Evolutionary conservation across 2,113 vertebrate genomes (phyloP), one percentile per base, ranked within the genome.

Genomic region (Rhinolophus sinicus): DNA sequence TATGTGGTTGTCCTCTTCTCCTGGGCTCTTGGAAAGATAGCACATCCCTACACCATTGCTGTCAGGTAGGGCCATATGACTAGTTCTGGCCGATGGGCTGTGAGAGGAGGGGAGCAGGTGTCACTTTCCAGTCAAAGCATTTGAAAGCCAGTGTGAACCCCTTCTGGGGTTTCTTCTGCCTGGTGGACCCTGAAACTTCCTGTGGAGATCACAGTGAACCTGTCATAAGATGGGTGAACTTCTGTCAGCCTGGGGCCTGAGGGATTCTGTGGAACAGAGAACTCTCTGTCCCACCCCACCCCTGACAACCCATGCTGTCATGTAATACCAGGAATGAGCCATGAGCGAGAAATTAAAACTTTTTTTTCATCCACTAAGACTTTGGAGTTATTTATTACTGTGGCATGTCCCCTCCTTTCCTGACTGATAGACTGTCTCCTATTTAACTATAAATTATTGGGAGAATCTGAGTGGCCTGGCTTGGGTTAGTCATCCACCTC

Each of bases 21-120:
- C 62, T 24, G 33, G 52, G 38, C 15, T 80, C 65, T 33, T 30
- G 26, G n/a, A 26, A 65, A 78, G 38, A 26, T 56, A 0, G 10
- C 24, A 26, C 13, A 21, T 15, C 10, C 14, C 47, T 65, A 7
- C 0, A 0, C 50, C 28, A 2, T 0, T 0, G 50, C 4, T 2
- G 47, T 8, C 35, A 21, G 58, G 18, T 21, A 2, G 22, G 73
- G 8, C 4, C 84, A 19, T 1, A 26, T 54, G 69, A 86, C 80
- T 26, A 3, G 26, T 72, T 56, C 38, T 47, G 30, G n/a, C 86
- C 90, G n/a, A 12, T 38, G 24, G 62, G n/a, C n/a, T 38, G 6
- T 15, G 21, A 80, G 56, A 84, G 30, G 13, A 86, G 35, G n/a
- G 47, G 10, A 30, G 9, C 12, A n/a, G 7, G 21, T 10, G 22